Evolutionary conservation across 2,888 invertebrate genomes (phyloP).

Genomic region (Timema cristinae): DNA sequence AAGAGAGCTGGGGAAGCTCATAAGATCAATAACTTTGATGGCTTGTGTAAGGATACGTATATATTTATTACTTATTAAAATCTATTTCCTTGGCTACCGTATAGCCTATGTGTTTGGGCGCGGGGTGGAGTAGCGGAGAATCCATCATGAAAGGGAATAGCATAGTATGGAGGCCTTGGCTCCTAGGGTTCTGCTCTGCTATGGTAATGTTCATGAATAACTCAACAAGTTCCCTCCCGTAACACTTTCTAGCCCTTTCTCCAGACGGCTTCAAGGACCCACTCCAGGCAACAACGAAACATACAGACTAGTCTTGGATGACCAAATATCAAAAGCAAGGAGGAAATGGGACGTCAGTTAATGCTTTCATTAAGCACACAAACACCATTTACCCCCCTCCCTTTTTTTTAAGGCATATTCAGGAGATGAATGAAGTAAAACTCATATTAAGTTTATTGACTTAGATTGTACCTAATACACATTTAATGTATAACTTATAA

Average conservation of each 20-base stretch:
- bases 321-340: slow-evolving; percentile 18
- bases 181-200: slow-evolving; percentile 17
- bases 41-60: slow-evolving; percentile 28
- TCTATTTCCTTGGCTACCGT: slow-evolving; percentile 23
- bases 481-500: no score
- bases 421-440: no score
- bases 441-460: no score
- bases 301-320: background rate
- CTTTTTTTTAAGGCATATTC: no score
- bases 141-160: slow-evolving; percentile 28
- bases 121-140: slow-evolving; percentile 19
- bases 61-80: slow-evolving; percentile 30
- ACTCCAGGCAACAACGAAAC: slow-evolving; percentile 9
- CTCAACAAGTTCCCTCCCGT: slow-evolving; percentile 12
- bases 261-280: slow-evolving; percentile 6
- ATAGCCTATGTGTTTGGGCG: slow-evolving; percentile 1
- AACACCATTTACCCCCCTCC: no score
- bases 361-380: no score
- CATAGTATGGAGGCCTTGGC: slow-evolving; percentile 20
- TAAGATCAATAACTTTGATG: slow-evolving; percentile 29
- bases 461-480: no score
- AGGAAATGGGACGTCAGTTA: background rate
- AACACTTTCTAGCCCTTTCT: background rate
- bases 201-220: slow-evolving; percentile 27
- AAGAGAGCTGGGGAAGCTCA: slow-evolving; percentile 21